Evolutionary conservation across 2,113 vertebrate genomes (phyloP), one percentile per base, ranked within the genome.

Genomic region (Ia io): DNA sequence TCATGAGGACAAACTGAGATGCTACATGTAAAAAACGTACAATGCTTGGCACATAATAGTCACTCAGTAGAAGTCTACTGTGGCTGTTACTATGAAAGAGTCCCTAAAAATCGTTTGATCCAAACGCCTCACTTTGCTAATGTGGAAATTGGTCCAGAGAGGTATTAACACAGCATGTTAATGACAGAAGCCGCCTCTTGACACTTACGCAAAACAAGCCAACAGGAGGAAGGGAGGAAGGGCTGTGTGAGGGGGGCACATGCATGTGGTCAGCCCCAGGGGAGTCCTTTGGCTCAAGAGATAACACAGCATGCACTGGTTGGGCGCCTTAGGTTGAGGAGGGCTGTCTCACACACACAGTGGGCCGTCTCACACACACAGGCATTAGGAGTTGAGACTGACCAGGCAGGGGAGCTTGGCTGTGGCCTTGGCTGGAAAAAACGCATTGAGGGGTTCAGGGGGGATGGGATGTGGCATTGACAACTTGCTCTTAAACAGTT

Each of bases 71-170:
- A 76, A 88, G 22, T 47, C 65, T 32, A 13, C 3, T n/a, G 16
- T 49, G n/a, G 5, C n/a, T 76, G 6, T 69, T 47, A 65, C 9
- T 53, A 71, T n/a, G 32, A 80, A 76, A 80, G n/a, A 8, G 22
- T 47, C 49, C 71, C 40, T 59, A 42, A 49, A 93, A 74, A 76
- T 88, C n/a, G 70, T 61, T 61, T n/a, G 12, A 44, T 84, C 77
- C 65, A 67, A 16, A 84, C 28, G 76, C 40, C 10, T 86, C 17
- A 2, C 67, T 84, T 76, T 79, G 82, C 63, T 32, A 53, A 1
- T 69, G 28, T 79, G 47, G 49, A 73, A 44, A 32, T 67, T 9
- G 0, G 37, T 30, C 80, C 37, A 56, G 28, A n/a, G 69, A 95
- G 49, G 20, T 42, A 16, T 77, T 77, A 83, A 35, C 61, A 20